Conservation (phyloP, 2,797 vertebrate genomes). For the Vireo griseus region DNA sequence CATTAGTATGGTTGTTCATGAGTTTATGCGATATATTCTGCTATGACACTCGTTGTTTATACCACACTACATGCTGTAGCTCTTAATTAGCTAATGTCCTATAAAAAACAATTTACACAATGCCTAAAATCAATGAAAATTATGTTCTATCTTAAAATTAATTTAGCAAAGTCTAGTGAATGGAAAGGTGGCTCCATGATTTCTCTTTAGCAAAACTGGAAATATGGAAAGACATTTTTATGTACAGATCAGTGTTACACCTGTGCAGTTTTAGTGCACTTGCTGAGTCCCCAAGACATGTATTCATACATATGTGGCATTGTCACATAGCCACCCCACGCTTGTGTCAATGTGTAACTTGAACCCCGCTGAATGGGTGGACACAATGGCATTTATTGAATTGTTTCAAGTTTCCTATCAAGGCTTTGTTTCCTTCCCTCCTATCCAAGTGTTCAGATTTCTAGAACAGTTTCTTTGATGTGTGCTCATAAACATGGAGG, state of each 20-base stretch:
- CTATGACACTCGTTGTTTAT: neutral
- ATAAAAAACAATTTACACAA: neutral
- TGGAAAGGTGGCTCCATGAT: neutral
- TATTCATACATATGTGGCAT: fast-evolving
- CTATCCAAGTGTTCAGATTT: constrained; percentile 31
- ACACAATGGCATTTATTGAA: neutral
- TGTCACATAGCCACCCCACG: neutral
- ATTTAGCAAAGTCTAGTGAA: neutral
- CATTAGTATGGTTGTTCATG: neutral
- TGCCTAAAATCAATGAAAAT: neutral
- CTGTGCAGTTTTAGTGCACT: neutral
- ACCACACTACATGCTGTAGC: neutral
- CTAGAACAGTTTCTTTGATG: constrained; percentile 51
- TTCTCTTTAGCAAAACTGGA: neutral
- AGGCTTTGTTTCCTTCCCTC: constrained; percentile 6
- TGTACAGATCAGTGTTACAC: fast-evolving
- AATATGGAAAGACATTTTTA: neutral
- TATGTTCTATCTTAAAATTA: neutral
- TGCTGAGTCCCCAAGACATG: fast-evolving
- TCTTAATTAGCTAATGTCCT: neutral
- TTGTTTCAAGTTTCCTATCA: constrained; percentile 51
- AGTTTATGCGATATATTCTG: neutral
- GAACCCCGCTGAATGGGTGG: neutral
- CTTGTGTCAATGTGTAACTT: neutral
- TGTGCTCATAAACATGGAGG: neutral